phyloP scores from a whole-genome alignment of 1,140 invertebrate genomes.

The Lysiphlebus fabarum region DNA sequence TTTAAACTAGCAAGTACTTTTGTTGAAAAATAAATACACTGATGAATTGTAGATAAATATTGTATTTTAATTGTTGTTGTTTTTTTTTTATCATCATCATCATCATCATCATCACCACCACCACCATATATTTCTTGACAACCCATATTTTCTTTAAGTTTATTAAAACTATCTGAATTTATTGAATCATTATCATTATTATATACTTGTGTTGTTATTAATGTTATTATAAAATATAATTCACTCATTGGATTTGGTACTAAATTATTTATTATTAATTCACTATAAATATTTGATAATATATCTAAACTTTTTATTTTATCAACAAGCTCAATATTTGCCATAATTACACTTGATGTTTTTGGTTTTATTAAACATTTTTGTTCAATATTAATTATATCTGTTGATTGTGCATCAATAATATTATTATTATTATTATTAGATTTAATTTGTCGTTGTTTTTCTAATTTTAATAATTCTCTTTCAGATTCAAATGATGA shows the following conservation, averaged over 20 bases:
- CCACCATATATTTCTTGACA: constrained; percentile 30
- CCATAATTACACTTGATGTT: constrained; percentile 32
- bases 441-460: constrained; percentile 38
- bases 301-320: constrained; percentile 46
- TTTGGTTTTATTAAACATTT: constrained; percentile 27
- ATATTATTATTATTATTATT: too few relatives aligned
- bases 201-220: constrained; percentile 53
- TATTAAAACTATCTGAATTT: constrained; percentile 18
- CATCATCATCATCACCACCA: background rate
- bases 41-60: constrained; percentile 54
- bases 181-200: constrained; percentile 17
- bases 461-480: constrained; percentile 39
- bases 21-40: constrained; percentile 63
- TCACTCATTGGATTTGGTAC: constrained; percentile 60
- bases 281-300: constrained; percentile 52
- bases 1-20: constrained; percentile 52
- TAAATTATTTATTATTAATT: constrained; percentile 50
- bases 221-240: constrained; percentile 60
- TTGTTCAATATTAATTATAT: background rate
- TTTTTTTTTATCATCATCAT: background rate
- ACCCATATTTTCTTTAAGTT: constrained; percentile 34
- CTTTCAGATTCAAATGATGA: constrained; percentile 40
- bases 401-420: background rate
- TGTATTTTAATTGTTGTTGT: constrained; percentile 11
- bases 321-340: constrained; percentile 44